Evolutionary conservation across 2,113 vertebrate species (phyloP), one percentile per base, ranked within the genome.

Genomic region (Columba janthina): DNA sequence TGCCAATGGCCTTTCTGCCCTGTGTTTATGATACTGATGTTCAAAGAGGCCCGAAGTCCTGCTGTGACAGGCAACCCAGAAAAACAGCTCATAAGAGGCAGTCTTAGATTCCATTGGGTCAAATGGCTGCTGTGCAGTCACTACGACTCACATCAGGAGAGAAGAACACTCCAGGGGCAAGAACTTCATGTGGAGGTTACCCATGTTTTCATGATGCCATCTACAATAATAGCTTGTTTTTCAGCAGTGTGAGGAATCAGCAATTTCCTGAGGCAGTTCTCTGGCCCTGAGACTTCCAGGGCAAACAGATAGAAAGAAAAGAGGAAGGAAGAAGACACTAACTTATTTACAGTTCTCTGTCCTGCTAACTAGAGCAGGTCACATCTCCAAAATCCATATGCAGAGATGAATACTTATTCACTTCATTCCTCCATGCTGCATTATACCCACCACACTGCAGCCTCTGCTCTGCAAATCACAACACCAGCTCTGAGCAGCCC

Each of bases 41-140:
- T 94, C 94, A 96, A 90, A 91, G 82, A 90, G 60, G 21, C 50
- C 72, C 6, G 10, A 94, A 94, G 88, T 60, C 88, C 76, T 92
- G 42, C 83, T 92, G 72, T 1, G 29, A 90, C 83, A 95, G 79
- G 65, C 82, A 88, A 64, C 69, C 85, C 80, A 96, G 93, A 88
- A 95, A 94, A 93, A 78, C 65, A 90, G 69, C 61, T 95, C 76
- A 15, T 32, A 83, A 81, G 88, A 88, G 53, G 51, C 53, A 69
- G 32, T 42, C 65, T 51, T 50, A 72, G 61, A 94, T 75, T 48
- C 82, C 42, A 60, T 44, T 90, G 90, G 94, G 95, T 97, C 67
- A 90, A 86, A 89, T 0, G 4, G 56, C 69, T 94, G 83, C 72
- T 84, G 76, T 86, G 88, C 86, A 92, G 76, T 93, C 91, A 90